Conservation (phyloP, 2,113 vertebrate genomes). For the Morphnarchus princeps region DNA sequence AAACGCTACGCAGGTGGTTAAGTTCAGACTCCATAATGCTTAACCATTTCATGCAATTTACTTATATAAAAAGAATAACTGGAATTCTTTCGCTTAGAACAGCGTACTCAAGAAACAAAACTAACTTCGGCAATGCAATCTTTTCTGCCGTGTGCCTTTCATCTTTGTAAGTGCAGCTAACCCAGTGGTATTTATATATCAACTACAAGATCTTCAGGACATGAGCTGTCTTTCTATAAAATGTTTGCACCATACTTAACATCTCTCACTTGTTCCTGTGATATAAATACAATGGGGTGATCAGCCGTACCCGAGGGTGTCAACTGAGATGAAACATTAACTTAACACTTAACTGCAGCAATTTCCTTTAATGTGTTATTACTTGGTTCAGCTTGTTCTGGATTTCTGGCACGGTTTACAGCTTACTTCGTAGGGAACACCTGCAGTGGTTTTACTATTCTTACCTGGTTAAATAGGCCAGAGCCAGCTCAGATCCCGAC, state of each 20-base stretch:
- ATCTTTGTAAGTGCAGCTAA: neutral
- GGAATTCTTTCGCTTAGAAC: neutral
- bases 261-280: neutral
- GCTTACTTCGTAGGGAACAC: neutral
- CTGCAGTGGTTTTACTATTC: neutral
- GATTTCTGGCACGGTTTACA: neutral
- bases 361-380: conserved; percentile 6
- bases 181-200: neutral
- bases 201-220: neutral
- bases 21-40: neutral
- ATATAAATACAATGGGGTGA: neutral
- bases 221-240: neutral
- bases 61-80: neutral
- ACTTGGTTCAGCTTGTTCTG: neutral
- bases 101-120: neutral
- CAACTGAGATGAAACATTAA: conserved; percentile 22
- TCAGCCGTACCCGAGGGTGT: neutral
- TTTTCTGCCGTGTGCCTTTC: neutral
- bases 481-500: conserved; percentile 38
- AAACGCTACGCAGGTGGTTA: neutral
- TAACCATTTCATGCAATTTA: neutral
- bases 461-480: conserved; percentile 75
- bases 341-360: conserved; percentile 11
- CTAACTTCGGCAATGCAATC: neutral
- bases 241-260: neutral